Evolutionary conservation across 2,113 vertebrate species (phyloP), one percentile per base, ranked within the genome.

Genomic region (Leucopternis melanops): DNA sequence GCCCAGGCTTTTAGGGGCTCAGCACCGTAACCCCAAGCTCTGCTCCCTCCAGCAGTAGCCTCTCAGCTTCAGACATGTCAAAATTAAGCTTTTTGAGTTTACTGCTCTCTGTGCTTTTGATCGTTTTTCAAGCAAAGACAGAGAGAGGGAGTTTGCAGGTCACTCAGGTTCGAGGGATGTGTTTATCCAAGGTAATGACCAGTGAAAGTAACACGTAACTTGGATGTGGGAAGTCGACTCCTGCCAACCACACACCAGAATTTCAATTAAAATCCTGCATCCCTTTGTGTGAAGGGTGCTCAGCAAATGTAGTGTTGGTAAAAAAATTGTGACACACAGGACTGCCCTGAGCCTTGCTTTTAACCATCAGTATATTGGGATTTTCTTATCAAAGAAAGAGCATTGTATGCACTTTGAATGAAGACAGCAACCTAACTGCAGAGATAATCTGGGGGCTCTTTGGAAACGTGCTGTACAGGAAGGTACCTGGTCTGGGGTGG

Each of bases 111-210:
- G 10, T 38, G 44, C 10, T 69, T 92, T 72, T 65, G 11, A 36
- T 80, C 17, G 3, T 32, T 82, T 61, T 36, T 15, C 8, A 55
- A 75, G 52, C 36, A 42, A 66, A 87, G 25, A 7, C 57, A 80
- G 65, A 16, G 47, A 5, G 63, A 58, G 20, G 23, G 16, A 70
- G 16, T 45, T 8, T n/a, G 31, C 15, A 15, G 40, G 27, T 54
- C 23, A 8, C 23, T 42, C 21, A 5, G 78, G n/a, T n/a, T 34
- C 0, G 0, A 73, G 50, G 32, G 23, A 27, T 70, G 25, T 3
- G 2, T 50, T 50, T 54, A 27, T n/a, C 65, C 69, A 19, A 22
- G 25, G 34, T 5, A n/a, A 16, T 2, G 20, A 36, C 34, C 47
- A 45, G 72, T 4, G 8, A 83, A 36, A 45, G 54, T 25, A 54